These are phyloP conservation scores for Wiebesia pumilae DNA, from an alignment of 1,140 invertebrate genomes.

Conservation along the genomic window DNA sequence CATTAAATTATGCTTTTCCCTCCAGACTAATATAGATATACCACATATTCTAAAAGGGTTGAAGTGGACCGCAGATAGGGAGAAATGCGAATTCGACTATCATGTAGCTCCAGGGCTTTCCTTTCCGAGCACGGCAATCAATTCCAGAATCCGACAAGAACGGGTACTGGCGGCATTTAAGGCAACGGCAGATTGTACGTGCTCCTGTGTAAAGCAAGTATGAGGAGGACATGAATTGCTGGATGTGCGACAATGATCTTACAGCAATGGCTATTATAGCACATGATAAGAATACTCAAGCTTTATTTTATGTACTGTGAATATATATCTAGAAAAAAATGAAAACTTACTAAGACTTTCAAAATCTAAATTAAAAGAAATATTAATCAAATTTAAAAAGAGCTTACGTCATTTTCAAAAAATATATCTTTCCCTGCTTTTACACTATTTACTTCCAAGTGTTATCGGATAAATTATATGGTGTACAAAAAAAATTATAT, in stretches of 20 bases:
- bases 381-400: too few species aligned
- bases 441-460: not conserved
- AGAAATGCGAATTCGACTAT: constrained; percentile 2
- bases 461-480: not conserved
- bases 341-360: too few species aligned
- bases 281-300: not conserved
- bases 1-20: constrained; percentile 9
- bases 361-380: too few species aligned
- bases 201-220: constrained; percentile 7
- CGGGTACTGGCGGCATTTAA: not conserved
- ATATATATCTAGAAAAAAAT: too few species aligned
- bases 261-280: not conserved
- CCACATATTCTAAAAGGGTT: not conserved
- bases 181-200: constrained; percentile 3
- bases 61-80: not conserved
- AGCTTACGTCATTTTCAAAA: too few species aligned
- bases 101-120: constrained; percentile 2
- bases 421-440: not conserved
- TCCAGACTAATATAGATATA: not conserved
- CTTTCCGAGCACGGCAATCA: not conserved
- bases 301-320: not conserved
- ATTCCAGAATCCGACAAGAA: constrained; percentile 4
- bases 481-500: too few species aligned
- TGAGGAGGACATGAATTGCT: not conserved
- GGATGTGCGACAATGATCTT: not conserved